Base-by-base conservation (phyloP, 2,797 vertebrate genomes). In the Poecilia velifera region DNA sequence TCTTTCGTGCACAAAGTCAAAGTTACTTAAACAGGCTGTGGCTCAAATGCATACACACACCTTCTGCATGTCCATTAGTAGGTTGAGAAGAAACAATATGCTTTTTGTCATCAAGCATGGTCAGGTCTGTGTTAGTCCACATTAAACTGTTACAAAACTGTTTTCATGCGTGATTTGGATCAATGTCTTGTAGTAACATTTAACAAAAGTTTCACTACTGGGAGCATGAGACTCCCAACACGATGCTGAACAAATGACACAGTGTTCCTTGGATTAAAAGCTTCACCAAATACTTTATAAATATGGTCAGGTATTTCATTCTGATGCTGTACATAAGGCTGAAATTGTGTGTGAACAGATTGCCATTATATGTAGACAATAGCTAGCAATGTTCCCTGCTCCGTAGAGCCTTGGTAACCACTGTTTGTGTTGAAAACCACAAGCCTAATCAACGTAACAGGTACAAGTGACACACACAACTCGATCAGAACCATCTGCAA, bases 391-490 rank as follows among this genome's bases (percentile, higher is more conserved):
- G 74, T 81, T 79, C 76, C 47, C 53, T 72, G 45, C 77, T 43
- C 71, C 76, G 41, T 3, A 72, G 83, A 89, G 78, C 41, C 73
- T 75, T 74, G 70, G 84, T 80, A 77, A 81, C 77, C 70, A 80
- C 77, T 90, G 86, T 57, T 76, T 53, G 51, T 68, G 80, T 74
- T 77, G 76, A 82, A 88, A 82, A 87, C 77, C 78, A 79, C 80
- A 85, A 77, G 85, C 18, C 84, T 84, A 91, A 91, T 92, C 84
- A 87, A 89, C 81, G 77, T 87, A 87, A 88, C 84, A 84, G 75
- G 79, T 82, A 83, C 7, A 77, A 86, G 80, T 62, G 80, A 89
- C 46, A 76, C 80, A 81, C 87, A 87, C 86, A 82, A 57, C 76
- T 89, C 77, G 62, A 88, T 90, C 75, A 82, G 77, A 82, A 85